Evolutionary conservation across 2,888 invertebrate species (phyloP).

Genomic region (Synanthedon formicaeformis): DNA sequence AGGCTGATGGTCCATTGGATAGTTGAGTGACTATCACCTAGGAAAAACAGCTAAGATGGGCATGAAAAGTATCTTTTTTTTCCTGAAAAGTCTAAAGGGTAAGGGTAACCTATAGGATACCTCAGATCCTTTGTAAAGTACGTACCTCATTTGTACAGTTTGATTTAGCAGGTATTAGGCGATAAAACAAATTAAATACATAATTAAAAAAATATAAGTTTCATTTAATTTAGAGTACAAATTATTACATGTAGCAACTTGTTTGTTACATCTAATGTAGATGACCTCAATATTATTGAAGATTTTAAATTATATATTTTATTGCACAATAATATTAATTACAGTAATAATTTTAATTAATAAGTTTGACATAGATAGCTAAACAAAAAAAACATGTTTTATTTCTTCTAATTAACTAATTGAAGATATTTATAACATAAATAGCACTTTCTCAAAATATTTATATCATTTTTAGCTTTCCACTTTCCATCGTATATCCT

Average conservation of each 20-base stretch:
- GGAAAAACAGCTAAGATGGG: too few relatives aligned
- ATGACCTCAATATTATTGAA: not conserved
- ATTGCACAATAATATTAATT: not conserved
- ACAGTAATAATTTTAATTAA: not conserved
- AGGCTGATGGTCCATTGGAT: too few relatives aligned
- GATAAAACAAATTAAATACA: too few relatives aligned
- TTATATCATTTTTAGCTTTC: not conserved
- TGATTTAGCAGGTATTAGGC: too few relatives aligned
- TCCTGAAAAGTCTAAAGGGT: too few relatives aligned
- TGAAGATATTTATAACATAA: not conserved
- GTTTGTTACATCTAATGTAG: not conserved
- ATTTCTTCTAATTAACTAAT: not conserved
- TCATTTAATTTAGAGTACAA: not conserved
- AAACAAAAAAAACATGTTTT: not conserved
- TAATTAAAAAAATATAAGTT: too few relatives aligned
- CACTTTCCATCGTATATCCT: not conserved
- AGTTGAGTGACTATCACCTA: too few relatives aligned
- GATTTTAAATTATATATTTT: not conserved
- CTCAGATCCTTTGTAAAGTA: too few relatives aligned
- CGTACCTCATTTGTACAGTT: too few relatives aligned
- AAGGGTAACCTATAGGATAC: too few relatives aligned
- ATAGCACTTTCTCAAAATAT: not conserved
- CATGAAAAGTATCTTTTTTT: too few relatives aligned
- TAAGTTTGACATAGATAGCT: not conserved
- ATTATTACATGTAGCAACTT: not conserved